Base-by-base conservation (phyloP, 1,140 invertebrate species). In the Oryctes rhinoceros region DNA sequence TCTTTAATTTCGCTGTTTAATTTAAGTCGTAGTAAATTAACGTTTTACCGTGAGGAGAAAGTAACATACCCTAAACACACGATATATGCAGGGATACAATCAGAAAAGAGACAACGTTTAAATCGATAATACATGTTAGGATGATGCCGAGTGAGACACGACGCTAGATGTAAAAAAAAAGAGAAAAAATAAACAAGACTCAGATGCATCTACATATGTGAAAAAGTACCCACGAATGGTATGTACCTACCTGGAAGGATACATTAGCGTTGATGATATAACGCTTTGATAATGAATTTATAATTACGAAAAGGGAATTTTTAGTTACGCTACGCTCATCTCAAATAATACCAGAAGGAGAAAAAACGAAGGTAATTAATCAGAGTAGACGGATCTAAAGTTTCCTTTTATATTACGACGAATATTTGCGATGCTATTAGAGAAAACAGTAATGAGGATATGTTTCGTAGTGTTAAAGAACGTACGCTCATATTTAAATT, bases 231-330 rank as follows among this genome's bases (percentile, higher is more conserved):
- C 49, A 53, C 3, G 13, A 53, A 18, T 15, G n/a, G 49, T 13
- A 30, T 30, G 24, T 30, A 30, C 24, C 24, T 30, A 53, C 13
- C 49, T 53, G n/a, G 49, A 53, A 15, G 13, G 11, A 53, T 18
- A 4, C 6, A 15, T 53, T 13, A 53, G 13, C 49, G 49, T 53
- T 15, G 49, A 53, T 53, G 49, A 53, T 53, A 53, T 53, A 53
- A 53, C 49, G 13, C 49, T 53, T 53, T 53, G 49, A 53, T 53
- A 53, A 53, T 53, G 49, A 53, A 53, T 53, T 53, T 53, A 53
- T 53, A 53, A 53, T 53, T 53, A 18, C 49, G 49, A 13, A 13
- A 9, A 15, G 49, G 49, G 49, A 15, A 53, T 53, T 53, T 53
- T 53, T 53, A 53, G 49, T 53, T 53, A 53, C 49, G 49, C 13